These are phyloP conservation scores for Amphipyra berbera DNA, from an alignment of 2,888 invertebrate species.

Conservation along the genomic window DNA sequence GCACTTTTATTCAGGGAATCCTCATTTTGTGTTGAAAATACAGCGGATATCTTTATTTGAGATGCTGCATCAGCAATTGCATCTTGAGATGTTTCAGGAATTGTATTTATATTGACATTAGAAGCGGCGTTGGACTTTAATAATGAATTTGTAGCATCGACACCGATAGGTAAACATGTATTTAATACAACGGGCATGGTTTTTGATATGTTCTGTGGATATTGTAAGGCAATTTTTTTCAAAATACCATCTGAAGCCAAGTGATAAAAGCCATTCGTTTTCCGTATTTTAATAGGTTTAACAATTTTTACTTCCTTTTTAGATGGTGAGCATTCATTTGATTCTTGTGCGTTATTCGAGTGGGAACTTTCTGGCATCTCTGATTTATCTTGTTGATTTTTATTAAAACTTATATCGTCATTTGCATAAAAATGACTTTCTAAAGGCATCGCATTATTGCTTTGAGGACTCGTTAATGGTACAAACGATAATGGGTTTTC, in stretches of 20 bases:
- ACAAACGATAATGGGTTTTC: conserved; percentile 81
- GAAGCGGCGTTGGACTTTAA: background rate
- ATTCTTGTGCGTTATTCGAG: conserved; percentile 32
- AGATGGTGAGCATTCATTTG: conserved; percentile 28
- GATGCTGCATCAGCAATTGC: conserved; percentile 66
- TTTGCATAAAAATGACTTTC: conserved; percentile 40
- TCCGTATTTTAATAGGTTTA: conserved; percentile 82
- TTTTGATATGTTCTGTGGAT: conserved; percentile 24
- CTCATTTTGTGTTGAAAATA: conserved; percentile 56
- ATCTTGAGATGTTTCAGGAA: conserved; percentile 24
- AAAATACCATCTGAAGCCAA: conserved; percentile 65
- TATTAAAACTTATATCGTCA: conserved; percentile 12
- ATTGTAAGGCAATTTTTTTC: conserved; percentile 49
- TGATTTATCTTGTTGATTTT: conserved; percentile 18
- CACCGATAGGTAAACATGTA: conserved; percentile 7
- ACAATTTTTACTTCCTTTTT: conserved; percentile 61
- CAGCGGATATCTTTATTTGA: conserved; percentile 70
- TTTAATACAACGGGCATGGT: conserved; percentile 20
- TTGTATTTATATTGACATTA: background rate
- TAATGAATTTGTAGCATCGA: background rate
- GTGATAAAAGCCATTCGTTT: conserved; percentile 76
- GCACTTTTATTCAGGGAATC: conserved; percentile 27
- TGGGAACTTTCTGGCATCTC: conserved; percentile 28
- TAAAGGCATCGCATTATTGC: conserved; percentile 53
- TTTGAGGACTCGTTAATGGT: conserved; percentile 54